phyloP scores from a whole-genome alignment of 2,797 vertebrate genomes.

The Eulemur rubriventer region DNA sequence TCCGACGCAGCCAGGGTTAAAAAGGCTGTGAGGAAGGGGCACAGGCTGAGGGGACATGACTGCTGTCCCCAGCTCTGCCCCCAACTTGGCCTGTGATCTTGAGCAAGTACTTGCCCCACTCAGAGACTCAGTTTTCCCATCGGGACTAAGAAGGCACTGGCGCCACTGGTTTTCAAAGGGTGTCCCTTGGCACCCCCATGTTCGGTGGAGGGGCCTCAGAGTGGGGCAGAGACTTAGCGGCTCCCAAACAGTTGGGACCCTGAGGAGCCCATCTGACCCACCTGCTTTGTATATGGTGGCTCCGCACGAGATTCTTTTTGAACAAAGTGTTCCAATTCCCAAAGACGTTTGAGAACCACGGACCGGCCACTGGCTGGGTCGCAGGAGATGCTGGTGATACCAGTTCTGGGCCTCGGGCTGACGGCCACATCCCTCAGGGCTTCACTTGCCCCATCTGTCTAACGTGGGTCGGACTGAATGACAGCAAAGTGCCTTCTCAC shows the following conservation, averaged over 20 bases:
- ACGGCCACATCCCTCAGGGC: background rate
- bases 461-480: background rate
- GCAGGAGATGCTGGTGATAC: rapidly evolving
- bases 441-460: background rate
- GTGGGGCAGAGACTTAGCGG: background rate
- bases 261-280: background rate
- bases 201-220: background rate
- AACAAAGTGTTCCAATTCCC: background rate
- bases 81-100: background rate
- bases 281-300: background rate
- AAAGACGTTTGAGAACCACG: background rate
- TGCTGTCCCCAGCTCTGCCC: background rate
- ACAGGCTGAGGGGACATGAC: rapidly evolving
- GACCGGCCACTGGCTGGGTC: background rate
- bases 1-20: background rate
- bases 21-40: background rate
- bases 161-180: background rate
- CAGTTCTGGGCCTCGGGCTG: background rate
- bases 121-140: background rate
- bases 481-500: background rate
- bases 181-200: background rate
- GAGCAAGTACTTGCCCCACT: too few relatives aligned
- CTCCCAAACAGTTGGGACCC: background rate
- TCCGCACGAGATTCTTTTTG: background rate
- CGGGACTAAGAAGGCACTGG: background rate